Evolutionary conservation across 2,797 vertebrate species (phyloP), one percentile per base, ranked within the genome.

Genomic region (Chaetodon trifasciatus): DNA sequence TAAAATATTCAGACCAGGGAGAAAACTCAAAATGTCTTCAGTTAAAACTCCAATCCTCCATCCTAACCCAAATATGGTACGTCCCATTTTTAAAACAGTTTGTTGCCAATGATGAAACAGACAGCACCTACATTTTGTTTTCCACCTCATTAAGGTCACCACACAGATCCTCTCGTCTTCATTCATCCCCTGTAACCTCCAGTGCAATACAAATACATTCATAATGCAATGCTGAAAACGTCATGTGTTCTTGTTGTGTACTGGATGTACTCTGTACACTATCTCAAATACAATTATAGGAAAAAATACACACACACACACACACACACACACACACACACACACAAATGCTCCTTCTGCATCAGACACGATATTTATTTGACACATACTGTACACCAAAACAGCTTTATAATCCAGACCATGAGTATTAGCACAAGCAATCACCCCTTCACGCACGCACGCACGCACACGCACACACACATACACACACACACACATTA

Each of bases 311-410:
- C 6, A 70, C 37, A 78, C 19, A 23, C 21, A 76, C n/a, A 68
- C 23, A 40, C 6, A 70, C 37, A 78, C 19, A 23, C 21, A 76
- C n/a, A n/a, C n/a, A n/a, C n/a, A 68, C 23, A 40, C 6, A 70
- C 37, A 78, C 19, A 23, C 21, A 76, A 52, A 28, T 58, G 0
- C 32, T 53, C 8, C 23, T 44, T 84, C 62, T 63, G 70, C 46
- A 68, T 66, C 24, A 70, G 47, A 79, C 47, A 74, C 19, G 1
- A 6, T 46, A 53, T 85, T 91, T 87, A 90, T 85, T 88, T 85
- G 81, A 88, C 81, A 91, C 81, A 44, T 9, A 13, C 42, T 3
- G 50, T 70, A 85, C 62, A 87, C 28, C n/a, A 84, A 71, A 75
- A 84, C 67, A 47, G 44, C 61, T 73, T 74, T 58, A 80, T 58